phyloP scores from a whole-genome alignment of 2,113 vertebrate species.

The Setophaga kirtlandii region DNA sequence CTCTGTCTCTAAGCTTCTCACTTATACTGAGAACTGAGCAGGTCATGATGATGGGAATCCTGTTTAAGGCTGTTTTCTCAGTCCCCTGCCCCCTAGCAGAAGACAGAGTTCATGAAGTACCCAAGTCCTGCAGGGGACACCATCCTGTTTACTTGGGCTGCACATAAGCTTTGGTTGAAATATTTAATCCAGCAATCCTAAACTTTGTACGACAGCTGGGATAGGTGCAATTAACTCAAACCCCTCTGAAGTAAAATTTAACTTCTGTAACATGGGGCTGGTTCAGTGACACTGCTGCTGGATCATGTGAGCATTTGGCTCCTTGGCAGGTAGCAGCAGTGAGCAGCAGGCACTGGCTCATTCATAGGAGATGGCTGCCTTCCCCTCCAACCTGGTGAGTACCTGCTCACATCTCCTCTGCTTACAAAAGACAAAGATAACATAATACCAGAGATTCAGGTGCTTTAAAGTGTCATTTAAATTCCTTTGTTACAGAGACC shows the following conservation, averaged over 20 bases:
- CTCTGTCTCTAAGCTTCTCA: background rate
- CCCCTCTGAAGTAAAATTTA: conserved; percentile 62
- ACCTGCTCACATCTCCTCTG: background rate
- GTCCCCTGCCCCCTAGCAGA: background rate
- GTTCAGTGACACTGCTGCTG: background rate
- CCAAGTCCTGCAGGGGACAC: background rate
- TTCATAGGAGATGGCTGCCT: background rate
- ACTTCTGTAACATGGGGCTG: conserved; percentile 20
- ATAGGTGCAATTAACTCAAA: conserved; percentile 39
- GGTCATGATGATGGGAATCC: background rate
- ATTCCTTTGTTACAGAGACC: background rate
- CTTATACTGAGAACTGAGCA: background rate
- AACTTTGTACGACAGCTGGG: conserved; percentile 59
- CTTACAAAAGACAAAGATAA: background rate
- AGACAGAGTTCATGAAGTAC: background rate
- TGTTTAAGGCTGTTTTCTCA: background rate
- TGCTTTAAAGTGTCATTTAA: background rate
- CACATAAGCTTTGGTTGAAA: conserved; percentile 21
- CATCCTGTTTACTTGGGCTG: background rate
- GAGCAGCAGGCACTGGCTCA: background rate
- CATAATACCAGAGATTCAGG: background rate
- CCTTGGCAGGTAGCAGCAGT: background rate
- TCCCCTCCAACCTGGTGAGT: conserved; percentile 63
- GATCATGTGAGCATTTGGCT: background rate
- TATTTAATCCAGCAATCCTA: conserved; percentile 64